Conservation (phyloP, 2,888 invertebrate species). For the Dermolepida albohirtum region DNA sequence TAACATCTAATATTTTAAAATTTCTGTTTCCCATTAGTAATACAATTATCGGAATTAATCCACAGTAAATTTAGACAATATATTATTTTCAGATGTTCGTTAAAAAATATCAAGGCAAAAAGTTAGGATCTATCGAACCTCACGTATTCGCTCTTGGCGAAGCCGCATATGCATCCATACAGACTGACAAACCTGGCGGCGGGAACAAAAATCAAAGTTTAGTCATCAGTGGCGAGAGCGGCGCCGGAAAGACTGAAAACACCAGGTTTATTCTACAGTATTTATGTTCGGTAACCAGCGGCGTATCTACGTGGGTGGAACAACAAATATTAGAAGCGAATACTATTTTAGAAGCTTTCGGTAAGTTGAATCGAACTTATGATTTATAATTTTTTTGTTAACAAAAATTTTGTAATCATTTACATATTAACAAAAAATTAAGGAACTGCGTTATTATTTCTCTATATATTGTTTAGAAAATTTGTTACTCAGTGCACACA, state of each 20-base stretch:
- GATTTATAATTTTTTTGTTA: conserved; percentile 12
- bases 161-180: conserved; percentile 84
- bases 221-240: conserved; percentile 93
- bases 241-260: conserved; percentile 94
- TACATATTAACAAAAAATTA: too few relatives aligned
- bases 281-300: conserved; percentile 85
- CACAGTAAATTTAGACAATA: too few relatives aligned
- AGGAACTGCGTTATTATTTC: too few relatives aligned
- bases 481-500: too few relatives aligned
- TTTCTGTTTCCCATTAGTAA: too few relatives aligned
- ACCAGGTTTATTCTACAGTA: conserved; percentile 93
- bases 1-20: too few relatives aligned
- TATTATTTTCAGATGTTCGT: conserved; percentile 80
- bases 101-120: conserved; percentile 83
- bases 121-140: conserved; percentile 84
- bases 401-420: neutral
- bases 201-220: conserved; percentile 77
- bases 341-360: conserved; percentile 92
- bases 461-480: too few relatives aligned
- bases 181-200: conserved; percentile 62
- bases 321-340: conserved; percentile 95
- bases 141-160: conserved; percentile 93
- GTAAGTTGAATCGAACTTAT: conserved; percentile 64
- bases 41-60: too few relatives aligned
- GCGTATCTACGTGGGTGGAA: conserved; percentile 92